Evolutionary conservation across 2,888 invertebrate species (phyloP), one percentile per base, ranked within the genome.

Genomic region (Cistogaster globosa): DNA sequence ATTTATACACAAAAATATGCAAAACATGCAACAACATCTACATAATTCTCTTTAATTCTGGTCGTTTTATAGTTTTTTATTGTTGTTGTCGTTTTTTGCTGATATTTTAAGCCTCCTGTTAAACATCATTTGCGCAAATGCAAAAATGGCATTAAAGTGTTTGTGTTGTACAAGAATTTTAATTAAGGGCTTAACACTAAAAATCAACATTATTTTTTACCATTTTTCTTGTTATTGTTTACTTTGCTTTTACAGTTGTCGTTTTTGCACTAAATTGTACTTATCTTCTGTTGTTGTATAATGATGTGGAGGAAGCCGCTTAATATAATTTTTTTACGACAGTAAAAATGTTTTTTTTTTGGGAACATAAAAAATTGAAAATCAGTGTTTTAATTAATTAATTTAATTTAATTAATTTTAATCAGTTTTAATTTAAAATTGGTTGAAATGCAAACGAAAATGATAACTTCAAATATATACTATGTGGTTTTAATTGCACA

Each of bases 111-210:
- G 85, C 82, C 78, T 71, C 71, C 67, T 82, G 82, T 82, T 82
- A 78, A 82, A 71, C 82, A 75, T 78, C 78, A 85, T 82, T 85
- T 82, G 85, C 75, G 74, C 75, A 82, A 85, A 85, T 85, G 82
- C 82, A 82, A 85, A 82, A 82, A 75, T 32, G 82, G 82, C 82
- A 85, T 85, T 85, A 85, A 82, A 80, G 82, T 82, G 69, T 78
- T 78, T 68, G 78, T 85, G 82, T 85, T 85, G 60, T 82, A 85
- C 85, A 85, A 82, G 85, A 85, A 82, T 85, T 85, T 85, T 82
- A 85, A 85, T 85, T 85, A 85, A 82, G 85, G 85, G 75, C 75
- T 85, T 82, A 82, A 79, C 85, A 79, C 85, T 82, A 65, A 85
- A 82, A 75, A 85, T 82, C 85, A 85, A 85, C 85, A 85, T 71